These are phyloP conservation scores for Ostrea denselamellosa DNA, from an alignment of 1,140 invertebrate genomes.

Conservation along the genomic window DNA sequence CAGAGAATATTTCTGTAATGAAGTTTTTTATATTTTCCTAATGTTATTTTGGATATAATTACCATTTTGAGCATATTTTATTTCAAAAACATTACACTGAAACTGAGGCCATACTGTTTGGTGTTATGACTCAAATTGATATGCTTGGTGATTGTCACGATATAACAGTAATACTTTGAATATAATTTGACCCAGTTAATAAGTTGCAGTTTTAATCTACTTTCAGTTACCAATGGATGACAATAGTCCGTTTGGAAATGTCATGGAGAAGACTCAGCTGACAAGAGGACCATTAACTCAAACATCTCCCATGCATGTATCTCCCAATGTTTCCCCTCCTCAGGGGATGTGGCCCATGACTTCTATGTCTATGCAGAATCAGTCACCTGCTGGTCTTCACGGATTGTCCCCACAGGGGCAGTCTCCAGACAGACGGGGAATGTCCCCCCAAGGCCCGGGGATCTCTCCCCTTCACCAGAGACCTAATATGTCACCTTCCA, in stretches of 20 bases:
- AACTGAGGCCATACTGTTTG: not conserved
- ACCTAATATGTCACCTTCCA: conserved; percentile 44
- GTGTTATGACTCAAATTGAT: not conserved
- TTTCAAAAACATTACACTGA: not conserved
- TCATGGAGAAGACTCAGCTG: conserved; percentile 1
- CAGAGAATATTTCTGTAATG: not conserved
- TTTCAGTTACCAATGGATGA: conserved; percentile 43
- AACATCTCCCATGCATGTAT: conserved; percentile 40
- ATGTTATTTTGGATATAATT: not conserved
- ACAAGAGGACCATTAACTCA: not conserved
- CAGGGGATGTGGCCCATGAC: conserved; percentile 11
- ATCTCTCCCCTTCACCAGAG: conserved; percentile 43
- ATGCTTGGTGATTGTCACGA: not conserved
- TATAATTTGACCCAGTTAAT: not conserved
- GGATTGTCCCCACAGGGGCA: conserved; percentile 35
- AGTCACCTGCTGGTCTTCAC: conserved; percentile 38
- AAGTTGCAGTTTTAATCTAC: not conserved
- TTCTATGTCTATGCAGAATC: not conserved
- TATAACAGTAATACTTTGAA: not conserved
- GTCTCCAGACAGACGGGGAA: conserved; percentile 42
- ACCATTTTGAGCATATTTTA: not conserved
- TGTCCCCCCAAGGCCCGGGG: conserved; percentile 43
- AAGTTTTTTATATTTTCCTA: not conserved
- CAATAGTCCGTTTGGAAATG: conserved; percentile 17
- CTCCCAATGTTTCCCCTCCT: conserved; percentile 31